Evolutionary conservation across 2,888 invertebrate species (phyloP).

Genomic region (Thera obeliscata): DNA sequence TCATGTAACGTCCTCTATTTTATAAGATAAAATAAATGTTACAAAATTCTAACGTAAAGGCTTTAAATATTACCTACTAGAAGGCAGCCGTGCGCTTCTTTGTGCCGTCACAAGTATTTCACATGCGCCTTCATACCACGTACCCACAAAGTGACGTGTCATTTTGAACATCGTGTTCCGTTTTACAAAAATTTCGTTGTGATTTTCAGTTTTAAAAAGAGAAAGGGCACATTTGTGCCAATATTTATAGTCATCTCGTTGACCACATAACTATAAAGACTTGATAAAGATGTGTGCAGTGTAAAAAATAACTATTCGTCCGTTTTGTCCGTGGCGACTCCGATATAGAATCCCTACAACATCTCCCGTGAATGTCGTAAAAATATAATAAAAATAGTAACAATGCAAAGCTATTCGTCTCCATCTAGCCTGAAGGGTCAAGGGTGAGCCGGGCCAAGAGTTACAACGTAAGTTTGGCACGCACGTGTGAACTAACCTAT

Average conservation of each 20-base stretch:
- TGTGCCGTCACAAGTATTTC: conserved; percentile 22
- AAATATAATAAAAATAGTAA: conserved; percentile 6
- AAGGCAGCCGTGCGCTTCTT: conserved; percentile 24
- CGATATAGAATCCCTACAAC: too few species aligned
- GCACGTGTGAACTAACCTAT: conserved; percentile 10
- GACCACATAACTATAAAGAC: too few species aligned
- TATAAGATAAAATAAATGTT: conserved; percentile 21
- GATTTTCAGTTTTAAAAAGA: neutral
- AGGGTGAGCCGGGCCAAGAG: conserved; percentile 8
- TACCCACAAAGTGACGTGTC: conserved; percentile 3
- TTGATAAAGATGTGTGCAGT: too few species aligned
- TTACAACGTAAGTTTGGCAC: conserved; percentile 9
- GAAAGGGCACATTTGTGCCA: too few species aligned
- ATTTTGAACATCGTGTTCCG: conserved; percentile 2
- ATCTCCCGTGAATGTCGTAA: neutral
- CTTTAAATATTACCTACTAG: conserved; percentile 35
- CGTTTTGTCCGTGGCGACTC: too few species aligned
- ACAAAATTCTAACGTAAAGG: conserved; percentile 17
- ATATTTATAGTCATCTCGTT: too few species aligned
- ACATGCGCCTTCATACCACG: conserved; percentile 27
- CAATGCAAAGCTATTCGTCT: conserved; percentile 12
- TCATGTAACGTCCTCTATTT: conserved; percentile 22
- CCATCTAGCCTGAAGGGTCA: conserved; percentile 16
- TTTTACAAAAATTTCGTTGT: neutral
- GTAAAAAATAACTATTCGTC: too few species aligned